Conservation (phyloP, 2,113 vertebrate species). For the Misgurnus anguillicaudatus region DNA sequence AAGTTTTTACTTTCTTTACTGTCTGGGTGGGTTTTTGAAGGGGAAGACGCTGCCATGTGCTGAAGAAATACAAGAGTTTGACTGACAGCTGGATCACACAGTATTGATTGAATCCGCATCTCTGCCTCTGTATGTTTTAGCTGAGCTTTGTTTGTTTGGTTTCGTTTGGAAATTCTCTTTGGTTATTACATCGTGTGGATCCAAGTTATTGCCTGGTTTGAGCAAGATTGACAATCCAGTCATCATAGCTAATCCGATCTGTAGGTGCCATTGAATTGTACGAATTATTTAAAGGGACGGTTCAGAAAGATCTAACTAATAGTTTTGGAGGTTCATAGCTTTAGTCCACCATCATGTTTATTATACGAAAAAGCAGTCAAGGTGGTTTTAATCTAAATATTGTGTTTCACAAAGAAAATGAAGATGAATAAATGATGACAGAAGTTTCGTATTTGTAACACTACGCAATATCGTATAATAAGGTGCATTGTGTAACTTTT, state of each 20-base stretch:
- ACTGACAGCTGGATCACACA: slow-evolving; percentile 66
- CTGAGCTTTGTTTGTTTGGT: slow-evolving; percentile 58
- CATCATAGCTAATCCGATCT: neutral
- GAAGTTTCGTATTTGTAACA: neutral
- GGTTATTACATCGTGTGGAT: slow-evolving; percentile 69
- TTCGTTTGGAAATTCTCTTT: slow-evolving; percentile 63
- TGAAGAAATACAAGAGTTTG: slow-evolving; percentile 46
- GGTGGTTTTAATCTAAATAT: too few species aligned
- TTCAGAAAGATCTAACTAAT: too few species aligned
- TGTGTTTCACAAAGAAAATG: too few species aligned
- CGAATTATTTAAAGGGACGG: neutral
- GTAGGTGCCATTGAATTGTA: neutral
- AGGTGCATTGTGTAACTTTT: too few species aligned
- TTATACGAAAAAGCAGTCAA: too few species aligned
- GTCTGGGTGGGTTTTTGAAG: neutral
- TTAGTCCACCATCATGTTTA: too few species aligned
- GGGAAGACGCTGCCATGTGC: neutral
- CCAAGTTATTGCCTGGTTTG: slow-evolving; percentile 69
- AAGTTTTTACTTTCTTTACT: neutral
- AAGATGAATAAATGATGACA: too few species aligned
- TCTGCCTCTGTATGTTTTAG: slow-evolving; percentile 46
- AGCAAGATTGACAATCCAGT: slow-evolving; percentile 56
- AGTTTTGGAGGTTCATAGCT: too few species aligned
- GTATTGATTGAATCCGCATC: slow-evolving; percentile 62
- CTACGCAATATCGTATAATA: too few species aligned